phyloP scores from a whole-genome alignment of 2,797 vertebrate genomes.

The Coilia nasus region DNA sequence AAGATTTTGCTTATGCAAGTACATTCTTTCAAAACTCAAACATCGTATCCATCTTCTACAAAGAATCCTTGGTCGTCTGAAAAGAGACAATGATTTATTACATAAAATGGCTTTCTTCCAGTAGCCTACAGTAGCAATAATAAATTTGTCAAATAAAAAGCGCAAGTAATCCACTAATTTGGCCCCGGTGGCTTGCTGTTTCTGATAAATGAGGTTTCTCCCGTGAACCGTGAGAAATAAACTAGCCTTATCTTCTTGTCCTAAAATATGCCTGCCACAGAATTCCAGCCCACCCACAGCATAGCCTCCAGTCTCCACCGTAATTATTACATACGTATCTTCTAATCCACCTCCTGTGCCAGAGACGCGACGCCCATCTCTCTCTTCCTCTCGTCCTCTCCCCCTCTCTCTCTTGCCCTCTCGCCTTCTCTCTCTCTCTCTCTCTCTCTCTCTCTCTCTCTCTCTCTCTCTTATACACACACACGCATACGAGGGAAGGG shows the following conservation, averaged over 20 bases:
- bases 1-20: neutral
- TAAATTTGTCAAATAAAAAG: conserved; percentile 18
- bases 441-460: neutral
- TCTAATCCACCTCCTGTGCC: conserved; percentile 50
- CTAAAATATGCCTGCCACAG: conserved; percentile 38
- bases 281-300: conserved; percentile 51
- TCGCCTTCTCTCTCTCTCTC: neutral
- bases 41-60: neutral
- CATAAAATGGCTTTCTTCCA: neutral
- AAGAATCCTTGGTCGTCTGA: neutral
- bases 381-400: neutral
- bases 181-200: neutral
- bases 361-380: neutral
- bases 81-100: conserved; percentile 12
- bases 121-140: conserved; percentile 4
- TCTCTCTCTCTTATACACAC: neutral
- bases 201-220: conserved; percentile 12
- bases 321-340: conserved; percentile 51
- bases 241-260: conserved; percentile 29
- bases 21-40: neutral
- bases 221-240: neutral
- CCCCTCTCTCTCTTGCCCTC: neutral
- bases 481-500: neutral
- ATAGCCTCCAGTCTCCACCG: conserved; percentile 35
- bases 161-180: conserved; percentile 6